Base-by-base conservation (phyloP, 2,888 invertebrate species). In the Agrotis puta region DNA sequence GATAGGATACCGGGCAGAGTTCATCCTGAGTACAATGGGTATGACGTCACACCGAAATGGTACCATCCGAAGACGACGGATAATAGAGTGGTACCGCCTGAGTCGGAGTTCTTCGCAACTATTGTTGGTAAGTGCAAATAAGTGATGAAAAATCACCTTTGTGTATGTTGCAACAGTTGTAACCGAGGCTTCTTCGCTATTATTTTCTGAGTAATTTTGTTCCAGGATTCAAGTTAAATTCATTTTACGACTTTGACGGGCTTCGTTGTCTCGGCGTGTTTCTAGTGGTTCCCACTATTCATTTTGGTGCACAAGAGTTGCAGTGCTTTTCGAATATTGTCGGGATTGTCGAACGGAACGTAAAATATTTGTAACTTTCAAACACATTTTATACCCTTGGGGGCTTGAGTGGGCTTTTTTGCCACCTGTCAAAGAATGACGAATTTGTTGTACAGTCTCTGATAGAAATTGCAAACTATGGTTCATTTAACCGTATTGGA, bases 51-150 rank as follows among this genome's bases (percentile, higher is more conserved):
- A 0, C 95, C 95, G 0, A 95, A 95, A 73, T 95, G 95, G 94
- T 95, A 95, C 71, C 93, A 94, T 68, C 95, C 95, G 16, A 96
- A 95, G 84, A 92, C 94, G 0, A 95, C 95, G 0, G 95, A 95
- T 69, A 95, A 94, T 69, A 91, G 95, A 68, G 95, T 95, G 3
- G 95, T 95, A 3, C 95, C 95, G 1, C 95, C 95, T 0, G 95
- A 95, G 70, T 95, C 95, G 0, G 95, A 96, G 77, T 95, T 95
- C 87, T 95, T 94, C 74, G 95, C 95, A 48, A 95, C 95, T 82
- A 93, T 96, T 82, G 94, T 96, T 84, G 95, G 95, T 95, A 69
- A 93, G 95, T 87, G 24, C 0, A 0, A 13, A 33, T 22, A 33
- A 16, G 0, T 18, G 16, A n/a, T 22, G 9, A 58, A 24, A 43